These are phyloP conservation scores for Leptopilina clavipes DNA, from an alignment of 1,140 invertebrate genomes.

Conservation along the genomic window DNA sequence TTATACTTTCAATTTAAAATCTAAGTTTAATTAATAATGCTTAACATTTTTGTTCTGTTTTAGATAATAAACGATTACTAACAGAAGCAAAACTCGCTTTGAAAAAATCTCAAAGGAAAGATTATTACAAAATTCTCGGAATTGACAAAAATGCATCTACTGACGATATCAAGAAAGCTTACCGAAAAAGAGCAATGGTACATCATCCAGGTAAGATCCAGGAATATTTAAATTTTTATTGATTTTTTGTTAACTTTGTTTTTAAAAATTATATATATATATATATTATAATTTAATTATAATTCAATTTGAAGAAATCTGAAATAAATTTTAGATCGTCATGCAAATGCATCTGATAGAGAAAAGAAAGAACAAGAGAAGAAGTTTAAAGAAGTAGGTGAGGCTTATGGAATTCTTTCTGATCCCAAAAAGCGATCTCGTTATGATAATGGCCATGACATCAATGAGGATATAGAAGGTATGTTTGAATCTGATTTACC, in stretches of 20 bases:
- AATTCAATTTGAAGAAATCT: not conserved
- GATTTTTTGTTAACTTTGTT: no score
- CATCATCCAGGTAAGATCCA: constrained; percentile 83
- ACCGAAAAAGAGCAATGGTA: constrained; percentile 91
- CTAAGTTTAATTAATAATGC: constrained; percentile 18
- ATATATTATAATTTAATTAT: no score
- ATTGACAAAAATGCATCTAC: constrained; percentile 88
- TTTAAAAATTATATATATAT: no score
- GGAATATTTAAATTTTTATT: constrained; percentile 37
- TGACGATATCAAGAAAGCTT: constrained; percentile 97
- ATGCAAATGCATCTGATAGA: constrained; percentile 87
- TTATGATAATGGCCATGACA: constrained; percentile 94
- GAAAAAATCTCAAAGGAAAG: constrained; percentile 95
- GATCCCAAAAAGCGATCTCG: constrained; percentile 93
- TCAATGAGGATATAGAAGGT: constrained; percentile 81
- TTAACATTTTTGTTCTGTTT: constrained; percentile 41
- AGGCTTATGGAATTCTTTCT: constrained; percentile 96
- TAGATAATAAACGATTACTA: constrained; percentile 84
- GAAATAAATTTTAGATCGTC: constrained; percentile 81
- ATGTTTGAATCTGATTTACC: constrained; percentile 64
- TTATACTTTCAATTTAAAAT: no score
- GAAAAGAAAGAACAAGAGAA: constrained; percentile 93
- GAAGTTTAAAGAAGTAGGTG: constrained; percentile 97
- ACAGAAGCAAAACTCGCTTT: constrained; percentile 91
- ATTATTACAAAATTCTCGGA: constrained; percentile 98